A percentile compares a stretch with the other conserved stretches of the same genome.
Evolutionary conservation across 2,113 vertebrate genomes (phyloP).

Genomic region (Carassius auratus): DNA sequence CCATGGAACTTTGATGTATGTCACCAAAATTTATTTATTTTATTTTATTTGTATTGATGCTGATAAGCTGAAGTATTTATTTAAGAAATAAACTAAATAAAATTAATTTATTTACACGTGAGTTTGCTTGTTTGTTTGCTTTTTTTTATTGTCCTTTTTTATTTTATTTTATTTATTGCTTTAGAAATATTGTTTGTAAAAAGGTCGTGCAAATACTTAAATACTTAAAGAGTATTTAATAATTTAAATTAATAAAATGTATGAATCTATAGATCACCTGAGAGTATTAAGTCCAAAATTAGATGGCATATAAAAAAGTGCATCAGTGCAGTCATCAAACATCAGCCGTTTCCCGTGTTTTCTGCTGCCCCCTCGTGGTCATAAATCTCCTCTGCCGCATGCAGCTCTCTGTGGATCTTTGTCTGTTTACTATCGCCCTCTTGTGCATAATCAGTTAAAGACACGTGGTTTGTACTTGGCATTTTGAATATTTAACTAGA

Average conservation of each 20-base stretch:
- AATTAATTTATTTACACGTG: too few species aligned
- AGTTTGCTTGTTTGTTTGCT: too few species aligned
- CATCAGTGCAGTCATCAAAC: not conserved
- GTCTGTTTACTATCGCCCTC: conserved; percentile 13
- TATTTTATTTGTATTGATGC: not conserved
- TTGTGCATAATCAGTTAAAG: not conserved
- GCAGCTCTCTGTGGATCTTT: not conserved
- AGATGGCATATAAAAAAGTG: not conserved
- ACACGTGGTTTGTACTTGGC: not conserved
- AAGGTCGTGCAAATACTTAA: not conserved
- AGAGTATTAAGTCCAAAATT: too few species aligned
- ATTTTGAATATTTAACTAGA: not conserved
- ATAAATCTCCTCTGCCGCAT: not conserved
- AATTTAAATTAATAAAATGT: not conserved
- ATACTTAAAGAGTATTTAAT: not conserved
- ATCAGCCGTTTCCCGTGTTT: not conserved
- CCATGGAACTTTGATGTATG: too few species aligned
- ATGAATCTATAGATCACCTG: not conserved
- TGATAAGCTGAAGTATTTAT: too few species aligned
- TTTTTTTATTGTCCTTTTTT: too few species aligned
- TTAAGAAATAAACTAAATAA: too few species aligned
- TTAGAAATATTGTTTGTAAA: not conserved
- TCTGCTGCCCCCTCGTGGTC: conserved; percentile 37
- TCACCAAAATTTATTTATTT: not conserved
- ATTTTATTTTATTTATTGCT: not conserved